Conservation (phyloP, 2,797 vertebrate species). For the Tapirus indicus region DNA sequence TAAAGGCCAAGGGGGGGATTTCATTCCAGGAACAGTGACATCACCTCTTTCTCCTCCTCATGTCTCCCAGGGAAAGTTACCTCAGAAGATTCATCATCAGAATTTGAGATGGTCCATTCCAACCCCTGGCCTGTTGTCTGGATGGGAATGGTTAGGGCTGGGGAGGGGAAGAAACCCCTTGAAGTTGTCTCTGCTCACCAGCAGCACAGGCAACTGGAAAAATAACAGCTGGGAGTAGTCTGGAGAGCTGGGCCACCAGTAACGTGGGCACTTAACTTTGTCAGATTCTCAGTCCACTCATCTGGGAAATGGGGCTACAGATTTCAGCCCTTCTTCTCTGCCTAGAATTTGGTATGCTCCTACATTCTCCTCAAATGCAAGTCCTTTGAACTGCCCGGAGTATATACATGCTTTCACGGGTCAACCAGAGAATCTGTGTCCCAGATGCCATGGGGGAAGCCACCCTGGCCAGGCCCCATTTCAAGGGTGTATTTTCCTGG, state of each 20-base stretch:
- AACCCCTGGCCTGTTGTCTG: not conserved
- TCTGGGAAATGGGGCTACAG: not conserved
- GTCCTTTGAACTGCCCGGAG: not conserved
- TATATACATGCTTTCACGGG: not conserved
- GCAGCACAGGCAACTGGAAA: not conserved
- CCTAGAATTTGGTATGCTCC: not conserved
- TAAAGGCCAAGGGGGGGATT: slow-evolving; percentile 14
- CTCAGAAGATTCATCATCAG: slow-evolving; percentile 20
- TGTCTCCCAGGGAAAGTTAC: not conserved
- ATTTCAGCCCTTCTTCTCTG: slow-evolving; percentile 27
- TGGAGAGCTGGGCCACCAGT: not conserved
- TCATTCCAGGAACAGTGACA: not conserved
- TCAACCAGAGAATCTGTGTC: slow-evolving; percentile 15
- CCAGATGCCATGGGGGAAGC: not conserved
- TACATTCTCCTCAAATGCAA: not conserved
- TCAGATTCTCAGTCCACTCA: slow-evolving; percentile 10
- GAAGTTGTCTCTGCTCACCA: not conserved
- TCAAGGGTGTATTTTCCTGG: not conserved
- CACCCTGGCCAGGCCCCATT: not conserved
- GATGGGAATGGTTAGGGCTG: not conserved
- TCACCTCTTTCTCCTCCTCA: not conserved
- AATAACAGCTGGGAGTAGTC: slow-evolving; percentile 16
- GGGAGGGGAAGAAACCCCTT: not conserved
- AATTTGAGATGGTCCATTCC: slow-evolving; percentile 43
- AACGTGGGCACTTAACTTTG: not conserved